phyloP scores from a whole-genome alignment of 2,888 invertebrate genomes.

The Drosophila cognata region DNA sequence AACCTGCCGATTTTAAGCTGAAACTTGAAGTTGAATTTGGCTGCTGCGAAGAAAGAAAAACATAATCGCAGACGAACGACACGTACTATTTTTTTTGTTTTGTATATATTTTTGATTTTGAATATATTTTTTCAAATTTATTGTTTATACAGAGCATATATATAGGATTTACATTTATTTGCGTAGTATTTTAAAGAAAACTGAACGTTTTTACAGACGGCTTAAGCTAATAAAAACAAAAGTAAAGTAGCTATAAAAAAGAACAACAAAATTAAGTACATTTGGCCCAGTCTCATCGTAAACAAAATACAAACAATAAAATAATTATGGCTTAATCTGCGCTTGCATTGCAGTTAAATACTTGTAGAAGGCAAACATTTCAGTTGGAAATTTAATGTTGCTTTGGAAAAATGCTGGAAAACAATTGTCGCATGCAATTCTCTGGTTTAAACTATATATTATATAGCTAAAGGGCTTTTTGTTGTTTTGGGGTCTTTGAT shows the following conservation, averaged over 20 bases:
- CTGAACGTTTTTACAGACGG: slow-evolving; percentile 33
- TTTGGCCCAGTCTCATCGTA: slow-evolving; percentile 41
- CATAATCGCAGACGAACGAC: background rate
- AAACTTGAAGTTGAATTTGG: background rate
- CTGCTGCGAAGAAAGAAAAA: background rate
- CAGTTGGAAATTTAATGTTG: slow-evolving; percentile 8
- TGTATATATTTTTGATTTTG: slow-evolving; percentile 2
- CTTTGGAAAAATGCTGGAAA: slow-evolving; percentile 32
- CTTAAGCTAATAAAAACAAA: slow-evolving; percentile 35
- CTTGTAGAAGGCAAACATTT: background rate
- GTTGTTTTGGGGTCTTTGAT: slow-evolving; percentile 34
- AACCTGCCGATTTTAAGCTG: background rate
- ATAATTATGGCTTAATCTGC: background rate
- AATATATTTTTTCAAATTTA: slow-evolving; percentile 30
- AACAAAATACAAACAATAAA: slow-evolving; percentile 20
- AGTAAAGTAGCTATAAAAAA: slow-evolving; percentile 7
- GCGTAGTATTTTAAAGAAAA: slow-evolving; percentile 21
- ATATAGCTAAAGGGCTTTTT: slow-evolving; percentile 20
- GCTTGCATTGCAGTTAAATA: background rate
- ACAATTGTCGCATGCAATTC: slow-evolving; percentile 45
- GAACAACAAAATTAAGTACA: slow-evolving; percentile 48
- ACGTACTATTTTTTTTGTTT: background rate
- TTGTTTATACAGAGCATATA: slow-evolving; percentile 41
- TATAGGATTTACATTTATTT: slow-evolving; percentile 35
- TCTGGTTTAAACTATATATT: slow-evolving; percentile 38